phyloP scores from a whole-genome alignment of 2,113 vertebrate species.

The Apistogramma diplotaenia region DNA sequence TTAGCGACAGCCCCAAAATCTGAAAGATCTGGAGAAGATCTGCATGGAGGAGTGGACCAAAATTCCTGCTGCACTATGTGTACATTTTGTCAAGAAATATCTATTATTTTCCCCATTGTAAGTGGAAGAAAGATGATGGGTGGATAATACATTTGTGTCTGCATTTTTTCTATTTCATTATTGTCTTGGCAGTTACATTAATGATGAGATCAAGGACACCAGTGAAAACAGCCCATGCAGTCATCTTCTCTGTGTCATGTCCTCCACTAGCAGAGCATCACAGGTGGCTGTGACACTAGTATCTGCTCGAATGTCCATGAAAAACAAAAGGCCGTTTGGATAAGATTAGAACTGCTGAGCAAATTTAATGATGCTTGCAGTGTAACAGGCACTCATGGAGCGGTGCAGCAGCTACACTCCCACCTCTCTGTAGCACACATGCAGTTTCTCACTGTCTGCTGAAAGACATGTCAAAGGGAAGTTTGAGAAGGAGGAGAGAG shows the following conservation, averaged over 20 bases:
- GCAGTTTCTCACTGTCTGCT: slow-evolving; percentile 43
- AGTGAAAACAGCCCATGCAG: not conserved
- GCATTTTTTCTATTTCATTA: not conserved
- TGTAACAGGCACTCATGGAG: slow-evolving; percentile 8
- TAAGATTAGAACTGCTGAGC: slow-evolving; percentile 2
- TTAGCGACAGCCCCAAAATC: too few species aligned
- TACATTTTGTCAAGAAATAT: too few species aligned
- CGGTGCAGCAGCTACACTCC: not conserved
- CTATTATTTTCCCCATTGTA: too few species aligned
- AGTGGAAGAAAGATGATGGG: too few species aligned
- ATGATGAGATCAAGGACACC: not conserved
- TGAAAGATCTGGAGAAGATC: too few species aligned
- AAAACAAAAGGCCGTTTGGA: not conserved
- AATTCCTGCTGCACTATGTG: too few species aligned
- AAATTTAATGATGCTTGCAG: not conserved
- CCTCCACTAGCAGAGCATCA: not conserved
- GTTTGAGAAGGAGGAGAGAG: not conserved
- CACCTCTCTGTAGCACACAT: not conserved
- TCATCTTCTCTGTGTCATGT: not conserved
- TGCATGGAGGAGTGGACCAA: too few species aligned
- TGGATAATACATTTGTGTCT: too few species aligned
- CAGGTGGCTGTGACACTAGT: slow-evolving; percentile 22
- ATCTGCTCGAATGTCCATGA: slow-evolving; percentile 1
- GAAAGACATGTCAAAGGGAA: slow-evolving; percentile 44
- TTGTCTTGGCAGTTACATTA: not conserved